Percentiles rank a stretch among this genome's conserved stretches.
Conservation (phyloP, 2,797 vertebrate genomes). For the Hapalemur alaotrensis region DNA sequence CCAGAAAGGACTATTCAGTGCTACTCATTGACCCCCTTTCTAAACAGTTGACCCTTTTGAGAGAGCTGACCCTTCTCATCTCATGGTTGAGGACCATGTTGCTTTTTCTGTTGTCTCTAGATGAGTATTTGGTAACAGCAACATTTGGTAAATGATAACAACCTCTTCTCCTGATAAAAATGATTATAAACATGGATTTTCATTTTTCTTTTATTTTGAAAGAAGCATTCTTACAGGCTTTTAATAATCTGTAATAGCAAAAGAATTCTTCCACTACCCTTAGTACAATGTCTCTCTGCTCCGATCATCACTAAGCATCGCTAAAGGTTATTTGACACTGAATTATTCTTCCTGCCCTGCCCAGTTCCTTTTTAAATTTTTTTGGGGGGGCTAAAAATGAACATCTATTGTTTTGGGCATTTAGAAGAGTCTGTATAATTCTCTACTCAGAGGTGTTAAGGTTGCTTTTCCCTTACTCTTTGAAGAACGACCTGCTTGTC, state of each 20-base stretch:
- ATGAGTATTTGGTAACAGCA: not conserved
- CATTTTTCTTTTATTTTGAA: not conserved
- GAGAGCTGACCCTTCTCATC: not conserved
- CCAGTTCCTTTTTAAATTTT: not conserved
- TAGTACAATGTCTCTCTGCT: not conserved
- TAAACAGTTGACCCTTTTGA: not conserved
- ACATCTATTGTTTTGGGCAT: constrained; percentile 54
- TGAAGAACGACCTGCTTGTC: constrained; percentile 48
- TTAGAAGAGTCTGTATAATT: constrained; percentile 37
- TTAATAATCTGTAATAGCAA: not conserved
- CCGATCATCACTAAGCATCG: not conserved
- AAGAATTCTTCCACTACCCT: constrained; percentile 22
- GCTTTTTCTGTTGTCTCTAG: not conserved
- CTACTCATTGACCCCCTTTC: not conserved
- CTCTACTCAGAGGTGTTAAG: constrained; percentile 49
- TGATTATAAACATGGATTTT: not conserved
- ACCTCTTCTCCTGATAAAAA: not conserved
- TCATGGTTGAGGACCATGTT: not conserved
- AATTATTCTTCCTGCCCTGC: not conserved
- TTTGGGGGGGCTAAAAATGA: not conserved
- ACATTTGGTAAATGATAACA: not conserved
- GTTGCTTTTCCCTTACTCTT: constrained; percentile 64
- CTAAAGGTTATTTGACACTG: not conserved
- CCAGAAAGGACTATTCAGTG: not conserved
- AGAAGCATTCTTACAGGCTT: not conserved